Base-by-base conservation (phyloP, 2,888 invertebrate genomes). In the Leptopilina myrica region DNA sequence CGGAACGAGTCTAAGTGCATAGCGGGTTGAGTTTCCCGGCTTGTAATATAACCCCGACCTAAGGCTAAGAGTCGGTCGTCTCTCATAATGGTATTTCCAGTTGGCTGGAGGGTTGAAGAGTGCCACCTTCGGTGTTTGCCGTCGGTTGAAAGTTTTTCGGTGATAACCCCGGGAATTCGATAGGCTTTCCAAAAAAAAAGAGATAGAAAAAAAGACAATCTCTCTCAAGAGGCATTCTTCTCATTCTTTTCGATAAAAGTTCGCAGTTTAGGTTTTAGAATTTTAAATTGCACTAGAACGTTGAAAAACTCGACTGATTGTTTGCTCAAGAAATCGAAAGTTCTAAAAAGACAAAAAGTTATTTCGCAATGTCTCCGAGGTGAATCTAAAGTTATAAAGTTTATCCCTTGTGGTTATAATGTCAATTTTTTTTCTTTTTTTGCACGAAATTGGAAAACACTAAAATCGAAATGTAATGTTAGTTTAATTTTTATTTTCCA, bases 11-110 rank as follows among this genome's bases (percentile, higher is more conserved):
- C 88, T 88, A 87, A 88, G 88, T 88, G 89, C 89, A 88, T 77
- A 84, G 82, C 84, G 86, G 87, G 84, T 89, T 88, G 85, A 87
- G 88, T 89, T 90, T 89, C 89, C 90, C 87, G 86, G 86, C 83
- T 82, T 87, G 89, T 90, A 89, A 89, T 87, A 88, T 87, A 88
- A 89, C 86, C 87, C 86, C 49, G 43, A 11, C 49, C 64, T 64
- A 69, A 78, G 75, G 64, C 26, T 73, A 67, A 77, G 66, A 77
- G 59, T 77, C 53, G 79, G 78, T 77, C 40, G 64, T 53, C 40
- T 75, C 67, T 76, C 64, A 76, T 86, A 86, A 86, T 87, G 87
- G 85, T 85, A 86, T 86, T 86, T 86, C 77, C 82, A 80, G 73
- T 66, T 78, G 76, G 76, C 33, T 69, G 69, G 53, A 69, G 53